phyloP scores from a whole-genome alignment of 1,140 invertebrate species.

The Frieseomelitta varia region DNA sequence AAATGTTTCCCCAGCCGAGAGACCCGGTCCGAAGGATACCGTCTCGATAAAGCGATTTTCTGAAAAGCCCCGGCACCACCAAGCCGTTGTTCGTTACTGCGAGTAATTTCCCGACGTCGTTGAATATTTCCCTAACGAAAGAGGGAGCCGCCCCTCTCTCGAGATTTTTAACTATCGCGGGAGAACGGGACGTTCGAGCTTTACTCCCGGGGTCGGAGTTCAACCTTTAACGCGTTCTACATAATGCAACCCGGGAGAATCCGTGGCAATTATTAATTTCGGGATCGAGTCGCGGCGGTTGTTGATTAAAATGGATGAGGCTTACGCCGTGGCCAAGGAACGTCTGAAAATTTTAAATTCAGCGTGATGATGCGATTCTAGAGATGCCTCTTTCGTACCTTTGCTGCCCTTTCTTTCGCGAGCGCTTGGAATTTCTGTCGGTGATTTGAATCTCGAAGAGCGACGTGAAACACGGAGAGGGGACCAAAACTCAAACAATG shows the following conservation, averaged over 20 bases:
- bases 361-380: background rate
- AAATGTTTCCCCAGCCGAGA: no score
- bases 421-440: background rate
- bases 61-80: background rate
- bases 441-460: background rate
- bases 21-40: background rate
- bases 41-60: background rate
- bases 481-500: no score
- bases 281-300: background rate
- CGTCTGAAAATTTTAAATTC: constrained; percentile 2
- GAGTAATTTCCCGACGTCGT: background rate
- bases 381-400: background rate
- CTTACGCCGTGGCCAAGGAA: background rate
- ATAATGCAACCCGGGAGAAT: constrained; percentile 48
- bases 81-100: constrained; percentile 2
- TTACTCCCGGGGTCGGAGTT: background rate
- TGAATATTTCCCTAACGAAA: constrained; percentile 53
- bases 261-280: constrained; percentile 43
- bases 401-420: background rate
- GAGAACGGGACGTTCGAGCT: no score
- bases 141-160: constrained; percentile 18
- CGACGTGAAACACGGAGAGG: background rate
- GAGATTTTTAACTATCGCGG: constrained; percentile 58
- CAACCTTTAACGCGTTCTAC: constrained; percentile 49
- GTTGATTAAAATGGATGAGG: constrained; percentile 49